These are phyloP conservation scores for Takifugu bimaculatus DNA, from an alignment of 2,113 vertebrate genomes.

Conservation along the genomic window DNA sequence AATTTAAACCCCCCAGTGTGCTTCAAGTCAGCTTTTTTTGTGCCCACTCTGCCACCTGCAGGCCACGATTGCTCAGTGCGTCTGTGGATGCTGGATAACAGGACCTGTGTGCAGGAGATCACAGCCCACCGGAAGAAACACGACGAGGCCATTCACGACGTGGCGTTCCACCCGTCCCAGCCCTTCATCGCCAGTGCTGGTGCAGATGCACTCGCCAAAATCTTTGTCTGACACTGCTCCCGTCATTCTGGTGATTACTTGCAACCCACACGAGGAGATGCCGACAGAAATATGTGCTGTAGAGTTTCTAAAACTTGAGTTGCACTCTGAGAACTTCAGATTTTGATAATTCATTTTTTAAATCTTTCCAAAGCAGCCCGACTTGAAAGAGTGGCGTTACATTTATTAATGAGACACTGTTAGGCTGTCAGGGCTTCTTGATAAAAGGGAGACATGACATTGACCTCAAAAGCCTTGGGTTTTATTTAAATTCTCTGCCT, in stretches of 20 bases:
- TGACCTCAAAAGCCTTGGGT: not conserved
- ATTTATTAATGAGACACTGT: no score
- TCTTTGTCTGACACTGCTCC: slow-evolving; percentile 79
- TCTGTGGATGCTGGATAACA: slow-evolving; percentile 89
- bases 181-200: slow-evolving; percentile 87
- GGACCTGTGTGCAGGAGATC: slow-evolving; percentile 91
- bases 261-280: not conserved
- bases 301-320: not conserved
- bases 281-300: no score
- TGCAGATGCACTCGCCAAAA: slow-evolving; percentile 88
- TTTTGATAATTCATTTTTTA: no score
- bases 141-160: slow-evolving; percentile 89
- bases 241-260: slow-evolving; percentile 41
- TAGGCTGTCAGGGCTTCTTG: not conserved
- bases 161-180: slow-evolving; percentile 88
- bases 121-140: slow-evolving; percentile 91
- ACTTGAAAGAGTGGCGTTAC: no score
- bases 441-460: not conserved
- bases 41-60: slow-evolving; percentile 39
- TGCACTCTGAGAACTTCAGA: no score
- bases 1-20: not conserved
- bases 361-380: no score
- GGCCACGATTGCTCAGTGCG: slow-evolving; percentile 92
- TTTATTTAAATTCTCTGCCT: not conserved
- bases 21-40: not conserved